phyloP scores from a whole-genome alignment of 2,113 vertebrate species.

The Pelodiscus sinensis region DNA sequence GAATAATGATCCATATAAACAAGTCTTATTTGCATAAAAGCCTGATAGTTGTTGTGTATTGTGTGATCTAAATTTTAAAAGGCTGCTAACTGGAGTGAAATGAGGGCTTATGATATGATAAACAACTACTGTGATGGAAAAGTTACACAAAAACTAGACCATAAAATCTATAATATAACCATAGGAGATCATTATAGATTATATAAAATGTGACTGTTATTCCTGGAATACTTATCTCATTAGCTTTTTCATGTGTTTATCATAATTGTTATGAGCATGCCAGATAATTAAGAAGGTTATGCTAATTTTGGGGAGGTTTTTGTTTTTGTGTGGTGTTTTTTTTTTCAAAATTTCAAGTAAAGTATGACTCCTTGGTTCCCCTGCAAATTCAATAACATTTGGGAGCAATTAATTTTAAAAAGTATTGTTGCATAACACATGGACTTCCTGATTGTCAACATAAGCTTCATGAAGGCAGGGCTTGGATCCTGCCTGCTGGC shows the following conservation, averaged over 20 bases:
- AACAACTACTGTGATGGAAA: no score
- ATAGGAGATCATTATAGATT: neutral
- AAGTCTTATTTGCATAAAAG: neutral
- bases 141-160: neutral
- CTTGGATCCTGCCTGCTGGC: neutral
- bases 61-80: neutral
- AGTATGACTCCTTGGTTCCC: no score
- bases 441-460: neutral
- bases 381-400: neutral
- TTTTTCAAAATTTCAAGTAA: neutral
- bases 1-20: neutral
- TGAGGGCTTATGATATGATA: neutral
- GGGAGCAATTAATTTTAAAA: accelerated
- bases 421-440: accelerated
- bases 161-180: neutral
- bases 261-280: neutral
- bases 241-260: no score
- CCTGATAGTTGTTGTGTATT: no score
- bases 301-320: neutral
- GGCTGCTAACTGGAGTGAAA: neutral
- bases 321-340: neutral
- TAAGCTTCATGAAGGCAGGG: neutral
- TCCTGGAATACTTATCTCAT: no score
- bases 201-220: neutral
- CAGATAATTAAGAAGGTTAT: neutral